Base-by-base conservation (phyloP, 2,888 invertebrate genomes). In the Subacronicta megacephala region DNA sequence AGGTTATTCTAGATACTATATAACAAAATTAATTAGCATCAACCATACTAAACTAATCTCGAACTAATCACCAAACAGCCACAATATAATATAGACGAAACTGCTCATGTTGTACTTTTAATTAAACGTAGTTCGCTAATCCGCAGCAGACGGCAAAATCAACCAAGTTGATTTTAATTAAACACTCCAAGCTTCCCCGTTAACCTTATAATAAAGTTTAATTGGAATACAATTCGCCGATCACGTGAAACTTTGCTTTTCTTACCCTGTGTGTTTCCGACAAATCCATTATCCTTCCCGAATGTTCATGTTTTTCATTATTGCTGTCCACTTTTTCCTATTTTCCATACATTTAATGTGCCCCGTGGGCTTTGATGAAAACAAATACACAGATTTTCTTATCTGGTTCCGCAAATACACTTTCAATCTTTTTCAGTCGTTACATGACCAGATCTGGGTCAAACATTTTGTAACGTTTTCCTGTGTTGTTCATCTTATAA, bases 201-300 rank as follows among this genome's bases (percentile, higher is more conserved):
- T 52, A 49, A 63, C 61, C 61, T 73, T 59, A 62, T 62, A 68
- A 64, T 71, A 70, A 78, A 80, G 68, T 80, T 78, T 69, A 74
- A 78, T 78, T 76, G 54, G 51, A 76, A 74, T 80, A 70, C 64
- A 78, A 78, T 67, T 70, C 42, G 46, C 63, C 42, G 43, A 70
- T 51, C 45, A 56, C 55, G 51, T 45, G 16, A 53, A 76, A 74
- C 53, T 74, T 63, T 49, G 41, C 33, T 15, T 62, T 65, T 62
- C 62, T 68, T 63, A 50, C 10, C 33, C 18, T 43, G 31, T 16
- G 45, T 70, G 63, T 59, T 68, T 50, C 50, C 45, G 63, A 75
- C 58, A 64, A 58, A 62, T 46, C 49, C 46, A 58, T 65, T 65
- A 71, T 49, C 37, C 18, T 62, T 54, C 7, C n/a, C n/a, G 29